Base-by-base conservation (phyloP, 2,888 invertebrate genomes). In the Lepidochrysops patricia region DNA sequence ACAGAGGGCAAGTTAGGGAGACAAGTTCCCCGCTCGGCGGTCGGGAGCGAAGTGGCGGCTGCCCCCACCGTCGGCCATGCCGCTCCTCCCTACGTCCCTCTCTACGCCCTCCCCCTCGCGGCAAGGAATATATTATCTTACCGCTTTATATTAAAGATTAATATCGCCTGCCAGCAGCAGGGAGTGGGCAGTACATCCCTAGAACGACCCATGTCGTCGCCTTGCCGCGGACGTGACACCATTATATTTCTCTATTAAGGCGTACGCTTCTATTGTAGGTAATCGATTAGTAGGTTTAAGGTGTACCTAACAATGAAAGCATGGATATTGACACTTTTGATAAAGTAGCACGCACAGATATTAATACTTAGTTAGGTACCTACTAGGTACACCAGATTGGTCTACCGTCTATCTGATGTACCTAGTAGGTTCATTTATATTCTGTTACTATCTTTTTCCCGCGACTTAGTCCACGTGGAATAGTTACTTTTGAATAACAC, bases 71-170 rank as follows among this genome's bases (percentile, higher is more conserved):
- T 70, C 80, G 70, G 79, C 85, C 83, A 81, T 80, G 73, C 82
- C 76, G 83, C 85, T 77, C 87, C 86, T 80, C 88, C 86, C 84
- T 73, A 75, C 72, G 81, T 68, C 76, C 84, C 87, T 80, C 88
- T 87, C 84, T 85, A 77, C 86, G 85, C 87, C 87, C 77, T 72
- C 72, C 72, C 71, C 72, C 73, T 72, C 65, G 74, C 74, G 72
- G 68, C 78, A 72, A 73, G 72, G 73, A 73, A 80, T 80, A 81
- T 72, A 75, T 76, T 75, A 77, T 82, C 82, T 80, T 88, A 84
- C 72, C 66, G 63, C 70, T 67, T 67, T 67, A 70, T 61, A 73
- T 82, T 86, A 88, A 84, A 84, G 88, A 83, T 85, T 83, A 82
- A 81, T 82, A 77, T 85, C 68, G 75, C 69, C 63, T 70, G 74